Evolutionary conservation across 2,888 invertebrate species (phyloP).

Genomic region (Chrysolina haemoptera): DNA sequence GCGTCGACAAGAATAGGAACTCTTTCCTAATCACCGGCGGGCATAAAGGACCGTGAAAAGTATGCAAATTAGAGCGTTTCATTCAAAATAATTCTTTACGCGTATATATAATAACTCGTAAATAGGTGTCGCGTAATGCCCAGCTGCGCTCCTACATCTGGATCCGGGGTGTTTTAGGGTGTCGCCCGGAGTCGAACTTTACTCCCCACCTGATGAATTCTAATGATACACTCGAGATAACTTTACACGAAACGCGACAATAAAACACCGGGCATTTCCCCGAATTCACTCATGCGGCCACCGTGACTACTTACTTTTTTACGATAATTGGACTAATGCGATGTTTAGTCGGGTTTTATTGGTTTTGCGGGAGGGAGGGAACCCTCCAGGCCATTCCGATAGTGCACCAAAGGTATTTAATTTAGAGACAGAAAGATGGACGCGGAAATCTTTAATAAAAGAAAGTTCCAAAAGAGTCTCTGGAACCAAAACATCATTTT

Average conservation of each 20-base stretch:
- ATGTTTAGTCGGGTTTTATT: conserved; percentile 43
- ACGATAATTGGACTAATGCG: conserved; percentile 37
- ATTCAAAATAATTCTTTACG: neutral
- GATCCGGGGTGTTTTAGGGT: conserved; percentile 59
- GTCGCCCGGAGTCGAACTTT: conserved; percentile 51
- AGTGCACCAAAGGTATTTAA: neutral
- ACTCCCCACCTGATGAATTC: conserved; percentile 49
- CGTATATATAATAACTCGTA: conserved; percentile 20
- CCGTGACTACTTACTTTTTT: conserved; percentile 32
- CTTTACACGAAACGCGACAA: conserved; percentile 27
- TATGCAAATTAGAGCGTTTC: conserved; percentile 26
- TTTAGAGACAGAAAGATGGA: too few species aligned
- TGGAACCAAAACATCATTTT: too few species aligned
- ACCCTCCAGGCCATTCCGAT: neutral
- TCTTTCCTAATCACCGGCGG: conserved; percentile 18
- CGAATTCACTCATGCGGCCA: conserved; percentile 27
- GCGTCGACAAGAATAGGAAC: too few species aligned
- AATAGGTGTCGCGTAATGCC: conserved; percentile 37
- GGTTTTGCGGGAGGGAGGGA: conserved; percentile 22
- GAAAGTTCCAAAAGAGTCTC: too few species aligned
- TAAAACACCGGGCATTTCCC: conserved; percentile 50
- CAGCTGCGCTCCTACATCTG: conserved; percentile 58
- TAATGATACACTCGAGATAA: conserved; percentile 29
- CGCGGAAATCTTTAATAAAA: too few species aligned
- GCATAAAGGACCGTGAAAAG: conserved; percentile 20